Conservation (phyloP, 1,140 invertebrate genomes). For the Cephus cinctus region DNA sequence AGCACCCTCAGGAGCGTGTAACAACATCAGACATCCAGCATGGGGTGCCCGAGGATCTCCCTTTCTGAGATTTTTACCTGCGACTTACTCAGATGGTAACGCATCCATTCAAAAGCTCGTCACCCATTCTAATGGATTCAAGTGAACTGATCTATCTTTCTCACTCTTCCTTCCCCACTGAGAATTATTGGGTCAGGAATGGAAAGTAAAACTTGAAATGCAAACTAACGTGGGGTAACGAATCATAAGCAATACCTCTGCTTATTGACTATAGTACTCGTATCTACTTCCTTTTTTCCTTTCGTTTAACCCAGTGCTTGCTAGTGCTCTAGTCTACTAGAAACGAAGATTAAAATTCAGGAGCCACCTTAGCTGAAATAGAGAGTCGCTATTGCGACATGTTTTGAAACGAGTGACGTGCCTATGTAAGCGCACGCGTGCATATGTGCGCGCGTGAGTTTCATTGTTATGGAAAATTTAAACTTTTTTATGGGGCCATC, state of each 20-base stretch:
- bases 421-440: slow-evolving; percentile 15
- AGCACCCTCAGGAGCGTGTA: slow-evolving; percentile 86
- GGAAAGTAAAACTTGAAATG: slow-evolving; percentile 53
- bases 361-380: slow-evolving; percentile 30
- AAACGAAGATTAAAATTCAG: slow-evolving; percentile 40
- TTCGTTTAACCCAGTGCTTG: too few relatives aligned
- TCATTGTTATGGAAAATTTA: too few relatives aligned
- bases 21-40: slow-evolving; percentile 86
- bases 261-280: too few relatives aligned
- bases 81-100: slow-evolving; percentile 84
- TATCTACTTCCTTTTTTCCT: too few relatives aligned
- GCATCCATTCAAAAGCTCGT: not conserved
- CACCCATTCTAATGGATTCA: slow-evolving; percentile 5
- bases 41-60: slow-evolving; percentile 86
- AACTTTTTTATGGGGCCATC: too few relatives aligned
- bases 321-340: too few relatives aligned
- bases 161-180: slow-evolving; percentile 7
- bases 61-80: slow-evolving; percentile 75
- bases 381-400: slow-evolving; percentile 23
- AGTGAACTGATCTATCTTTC: slow-evolving; percentile 1
- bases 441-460: slow-evolving; percentile 1
- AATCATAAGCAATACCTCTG: too few relatives aligned
- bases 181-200: slow-evolving; percentile 29
- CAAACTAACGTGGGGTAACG: too few relatives aligned
- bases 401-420: slow-evolving; percentile 22